Evolutionary conservation across 2,113 vertebrate species (phyloP).

Genomic region (Xyliphius kryptos): DNA sequence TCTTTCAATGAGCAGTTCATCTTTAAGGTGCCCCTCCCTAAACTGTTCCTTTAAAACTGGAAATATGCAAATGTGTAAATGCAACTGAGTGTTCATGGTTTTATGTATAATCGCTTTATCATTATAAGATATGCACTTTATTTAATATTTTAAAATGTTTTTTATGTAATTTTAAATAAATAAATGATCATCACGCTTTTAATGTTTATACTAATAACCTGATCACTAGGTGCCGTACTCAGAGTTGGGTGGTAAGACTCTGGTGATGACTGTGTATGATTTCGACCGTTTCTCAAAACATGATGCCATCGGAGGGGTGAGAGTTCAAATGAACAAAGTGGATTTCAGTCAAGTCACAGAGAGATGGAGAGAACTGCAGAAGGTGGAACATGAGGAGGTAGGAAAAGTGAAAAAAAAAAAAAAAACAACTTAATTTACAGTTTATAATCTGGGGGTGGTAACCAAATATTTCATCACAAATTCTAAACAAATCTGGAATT

Average conservation of each 20-base stretch:
- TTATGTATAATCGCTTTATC: too few species aligned
- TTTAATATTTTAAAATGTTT: too few species aligned
- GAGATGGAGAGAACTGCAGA: slow-evolving; percentile 92
- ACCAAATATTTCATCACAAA: too few species aligned
- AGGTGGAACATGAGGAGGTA: slow-evolving; percentile 97
- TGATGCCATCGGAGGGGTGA: slow-evolving; percentile 89
- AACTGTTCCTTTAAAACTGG: too few species aligned
- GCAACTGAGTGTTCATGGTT: too few species aligned
- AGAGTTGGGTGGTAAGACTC: slow-evolving; percentile 87
- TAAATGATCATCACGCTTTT: background rate
- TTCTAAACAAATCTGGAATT: too few species aligned
- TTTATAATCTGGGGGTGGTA: too few species aligned
- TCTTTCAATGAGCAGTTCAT: slow-evolving; percentile 78
- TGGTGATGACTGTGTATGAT: slow-evolving; percentile 75
- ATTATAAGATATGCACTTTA: too few species aligned
- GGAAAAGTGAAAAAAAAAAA: slow-evolving; percentile 26
- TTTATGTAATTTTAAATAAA: too few species aligned
- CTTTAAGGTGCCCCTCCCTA: slow-evolving; percentile 69
- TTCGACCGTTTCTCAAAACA: slow-evolving; percentile 91
- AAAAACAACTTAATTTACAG: background rate
- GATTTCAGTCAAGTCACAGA: slow-evolving; percentile 94
- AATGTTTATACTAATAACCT: background rate
- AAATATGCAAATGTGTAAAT: too few species aligned
- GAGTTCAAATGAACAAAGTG: slow-evolving; percentile 89
- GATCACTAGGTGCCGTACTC: slow-evolving; percentile 63